Evolutionary conservation across 2,888 invertebrate species (phyloP).

Genomic region (Tipula vernalis): DNA sequence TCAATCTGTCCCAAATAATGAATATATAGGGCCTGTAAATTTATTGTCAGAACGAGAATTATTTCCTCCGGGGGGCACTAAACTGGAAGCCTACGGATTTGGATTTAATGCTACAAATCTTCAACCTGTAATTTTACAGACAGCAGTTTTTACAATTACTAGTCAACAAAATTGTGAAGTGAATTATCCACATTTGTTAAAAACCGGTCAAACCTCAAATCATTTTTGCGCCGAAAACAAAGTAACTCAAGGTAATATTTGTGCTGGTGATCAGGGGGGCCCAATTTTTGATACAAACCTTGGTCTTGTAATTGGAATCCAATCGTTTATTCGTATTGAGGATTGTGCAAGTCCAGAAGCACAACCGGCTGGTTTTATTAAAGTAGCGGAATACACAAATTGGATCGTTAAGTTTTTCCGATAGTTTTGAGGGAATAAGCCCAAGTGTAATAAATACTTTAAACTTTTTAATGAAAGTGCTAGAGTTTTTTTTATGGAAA

Average conservation of each 20-base stretch:
- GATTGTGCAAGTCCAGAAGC: neutral
- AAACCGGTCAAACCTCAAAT: neutral
- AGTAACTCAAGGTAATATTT: neutral
- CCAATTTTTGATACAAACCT: neutral
- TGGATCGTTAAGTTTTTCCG: too few species aligned
- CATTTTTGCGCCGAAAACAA: neutral
- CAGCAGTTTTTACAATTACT: neutral
- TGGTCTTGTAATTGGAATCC: neutral
- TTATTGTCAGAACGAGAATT: neutral
- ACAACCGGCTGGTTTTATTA: neutral
- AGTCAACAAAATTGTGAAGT: neutral
- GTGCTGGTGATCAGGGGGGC: neutral
- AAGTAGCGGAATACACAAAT: too few species aligned
- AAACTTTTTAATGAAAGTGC: too few species aligned
- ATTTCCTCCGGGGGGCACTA: neutral
- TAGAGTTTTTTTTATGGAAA: too few species aligned
- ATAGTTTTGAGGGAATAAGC: too few species aligned
- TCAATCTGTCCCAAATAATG: neutral
- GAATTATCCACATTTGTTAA: neutral
- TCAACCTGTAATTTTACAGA: neutral
- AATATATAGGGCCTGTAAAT: neutral
- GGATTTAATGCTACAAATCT: neutral
- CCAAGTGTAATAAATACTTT: too few species aligned
- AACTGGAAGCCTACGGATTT: neutral
- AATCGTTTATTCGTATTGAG: neutral